Conservation (phyloP, 2,888 invertebrate species). For the Lithophane semibrunnea region DNA sequence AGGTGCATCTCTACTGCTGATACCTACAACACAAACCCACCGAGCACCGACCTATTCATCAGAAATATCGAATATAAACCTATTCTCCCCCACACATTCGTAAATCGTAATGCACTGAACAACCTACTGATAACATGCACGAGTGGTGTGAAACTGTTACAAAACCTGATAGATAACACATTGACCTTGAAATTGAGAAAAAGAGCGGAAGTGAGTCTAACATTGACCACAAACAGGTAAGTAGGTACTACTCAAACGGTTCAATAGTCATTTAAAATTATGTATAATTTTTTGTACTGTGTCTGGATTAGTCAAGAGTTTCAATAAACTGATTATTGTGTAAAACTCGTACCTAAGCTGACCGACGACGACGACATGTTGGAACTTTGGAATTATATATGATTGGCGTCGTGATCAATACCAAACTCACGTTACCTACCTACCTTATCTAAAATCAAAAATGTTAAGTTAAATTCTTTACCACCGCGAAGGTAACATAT, state of each 20-base stretch:
- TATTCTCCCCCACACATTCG: background rate
- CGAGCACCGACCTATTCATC: background rate
- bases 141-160: conserved; percentile 24
- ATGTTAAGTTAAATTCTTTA: background rate
- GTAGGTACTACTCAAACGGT: background rate
- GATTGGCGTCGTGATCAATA: background rate
- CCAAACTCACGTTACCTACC: background rate
- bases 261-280: background rate
- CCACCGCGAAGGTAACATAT: conserved; percentile 1
- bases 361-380: background rate
- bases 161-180: conserved; percentile 39
- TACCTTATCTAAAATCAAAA: background rate
- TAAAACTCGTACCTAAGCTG: conserved; percentile 2
- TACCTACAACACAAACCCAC: background rate
- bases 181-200: conserved; percentile 39
- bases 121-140: conserved; percentile 18
- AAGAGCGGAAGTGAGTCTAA: conserved; percentile 20
- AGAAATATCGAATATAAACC: conserved; percentile 24
- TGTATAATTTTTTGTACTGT: background rate
- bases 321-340: background rate
- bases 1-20: background rate
- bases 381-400: conserved; percentile 4
- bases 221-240: background rate
- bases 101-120: background rate
- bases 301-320: background rate